Base-by-base conservation (phyloP, 2,797 vertebrate genomes). In the Gouania willdenowi region DNA sequence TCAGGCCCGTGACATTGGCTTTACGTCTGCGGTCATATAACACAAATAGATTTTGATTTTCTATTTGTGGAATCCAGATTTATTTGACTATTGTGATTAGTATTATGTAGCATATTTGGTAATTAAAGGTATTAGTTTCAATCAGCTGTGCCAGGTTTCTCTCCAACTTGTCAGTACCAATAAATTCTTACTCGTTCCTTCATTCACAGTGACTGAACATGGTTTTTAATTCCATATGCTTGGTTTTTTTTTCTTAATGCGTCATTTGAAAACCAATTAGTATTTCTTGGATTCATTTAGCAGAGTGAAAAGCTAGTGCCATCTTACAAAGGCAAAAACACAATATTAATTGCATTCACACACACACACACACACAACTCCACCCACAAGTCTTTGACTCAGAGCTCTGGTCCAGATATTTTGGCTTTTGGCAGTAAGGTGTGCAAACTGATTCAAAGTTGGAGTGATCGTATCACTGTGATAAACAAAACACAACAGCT, bases 191-290 rank as follows among this genome's bases (percentile, higher is more conserved):
- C 27, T 25, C 28, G 24, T 26, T 11, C 14, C 24, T 33, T 24
- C 33, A 26, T 20, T 38, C 38, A 17, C 18, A 52, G 24, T 11
- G 47, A 16, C 40, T 44, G 59, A 51, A 69, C 50, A 51, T 42
- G 46, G 52, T 52, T 64, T 59, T 47, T 70, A 62, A 54, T 52
- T 39, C 8, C 13, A 40, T 52, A 54, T 65, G 68, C 37, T 66
- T 60, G 49, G 41, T 65, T 71, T 14, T 59, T 72, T 35, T 72
- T 59, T 65, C 61, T 53, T 71, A 65, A 72, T 74, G 55, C 71
- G 67, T 76, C 58, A 67, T 77, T 78, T 72, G 48, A 70, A 77
- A 82, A 75, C 60, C 51, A 82, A 75, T 82, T 73, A 75, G 66
- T 50, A 65, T 70, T 51, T 71, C 55, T 60, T 51, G 61, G 57